Evolutionary conservation across 2,113 vertebrate genomes (phyloP), one percentile per base, ranked within the genome.

Genomic region (Lycaon pictus): DNA sequence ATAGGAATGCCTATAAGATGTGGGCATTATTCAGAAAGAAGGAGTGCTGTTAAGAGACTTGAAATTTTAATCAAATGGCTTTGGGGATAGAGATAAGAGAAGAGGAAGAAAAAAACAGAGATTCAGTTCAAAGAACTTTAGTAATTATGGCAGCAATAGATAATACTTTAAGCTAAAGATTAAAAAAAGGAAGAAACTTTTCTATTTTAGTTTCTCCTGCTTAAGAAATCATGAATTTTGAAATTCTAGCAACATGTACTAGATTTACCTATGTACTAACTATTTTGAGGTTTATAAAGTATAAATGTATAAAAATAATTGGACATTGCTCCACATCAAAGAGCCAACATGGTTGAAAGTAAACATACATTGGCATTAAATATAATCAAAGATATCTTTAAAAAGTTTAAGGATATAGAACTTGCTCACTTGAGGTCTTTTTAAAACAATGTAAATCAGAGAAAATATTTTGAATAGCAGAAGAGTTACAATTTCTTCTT

Each of bases 41-140:
- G 2, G 48, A 81, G 55, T 51, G 81, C 87, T 92, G 12, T 95
- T 92, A 83, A 88, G 58, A 77, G 37, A 80, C n/a, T 58, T 88
- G 3, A 79, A 93, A 93, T 86, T 96, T 95, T 96, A 86, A 88
- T 90, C 17, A 90, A 93, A 92, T 71, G 23, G 5, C 10, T 95
- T 94, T 92, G 62, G 32, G 79, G 19, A 35, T 76, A 2, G 29
- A 80, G 62, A 91, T 89, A 91, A 86, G 25, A 56, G 13, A 80
- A 60, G 2, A 74, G 2, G n/a, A 91, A 90, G 8, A 20, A 25
- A 86, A 94, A 90, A 93, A 90, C 13, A 80, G 27, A 76, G 37
- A 92, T 35, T 88, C 62, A 74, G 60, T 77, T 95, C 35, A 85
- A 81, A 93, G 22, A 95, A 86, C 60, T 96, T 71, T 27, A 95